Base-by-base conservation (phyloP, 2,797 vertebrate species). In the Xenops minutus region DNA sequence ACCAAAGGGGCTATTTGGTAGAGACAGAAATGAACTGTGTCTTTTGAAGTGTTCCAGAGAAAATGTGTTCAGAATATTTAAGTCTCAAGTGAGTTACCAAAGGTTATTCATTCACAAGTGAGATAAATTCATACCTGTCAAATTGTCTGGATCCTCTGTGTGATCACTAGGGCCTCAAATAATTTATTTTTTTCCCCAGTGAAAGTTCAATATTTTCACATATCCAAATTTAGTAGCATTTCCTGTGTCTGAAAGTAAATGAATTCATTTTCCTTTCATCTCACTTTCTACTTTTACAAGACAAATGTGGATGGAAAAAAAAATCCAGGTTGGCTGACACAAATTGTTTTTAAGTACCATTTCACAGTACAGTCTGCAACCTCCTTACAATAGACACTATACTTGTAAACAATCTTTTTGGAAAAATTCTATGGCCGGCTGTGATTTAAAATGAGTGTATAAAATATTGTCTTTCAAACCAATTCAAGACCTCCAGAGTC, bases 61-160 rank as follows among this genome's bases (percentile, higher is more conserved):
- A 98, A 98, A 97, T 97, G 97, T 98, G 97, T 97, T 97, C 97
- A 90, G 98, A 98, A 98, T 98, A 98, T 96, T 97, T 97, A 97
- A 98, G 97, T 97, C 97, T 97, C 98, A 96, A 97, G 97, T 96
- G 98, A 98, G 96, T 98, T 97, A 95, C 97, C 93, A 98, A 98
- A 98, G 97, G 97, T 98, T 98, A 98, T 98, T 98, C 97, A 97
- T 97, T 98, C 98, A 97, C 97, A 98, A 98, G 97, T 98, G 97
- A 98, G 98, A 98, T 97, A 98, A 98, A 98, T 98, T 98, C 97
- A 97, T 97, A 97, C 97, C 98, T 98, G 98, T 98, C 98, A 98
- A 97, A 97, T 98, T 97, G 97, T 97, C 97, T 97, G 94, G 93
- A 98, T 98, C 94, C 91, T 97, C 94, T 97, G 96, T 98, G 97